Percentiles rank a stretch among this genome's conserved stretches.
Conservation (phyloP, 2,113 vertebrate species). For the Galbula dea region DNA sequence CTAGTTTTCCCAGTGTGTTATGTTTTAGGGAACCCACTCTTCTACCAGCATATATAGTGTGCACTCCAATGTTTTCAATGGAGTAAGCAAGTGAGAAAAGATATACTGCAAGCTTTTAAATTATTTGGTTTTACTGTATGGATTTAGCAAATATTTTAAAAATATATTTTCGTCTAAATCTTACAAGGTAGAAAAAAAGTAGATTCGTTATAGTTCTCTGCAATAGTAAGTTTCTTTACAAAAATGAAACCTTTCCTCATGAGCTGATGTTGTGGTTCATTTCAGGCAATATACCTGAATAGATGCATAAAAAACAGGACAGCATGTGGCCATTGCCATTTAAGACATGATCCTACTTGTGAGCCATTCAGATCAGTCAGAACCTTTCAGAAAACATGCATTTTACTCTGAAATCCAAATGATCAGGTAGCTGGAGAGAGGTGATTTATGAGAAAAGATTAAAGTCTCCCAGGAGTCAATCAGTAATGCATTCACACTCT, state of each 20-base stretch:
- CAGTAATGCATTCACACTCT: background rate
- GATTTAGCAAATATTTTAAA: background rate
- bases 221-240: background rate
- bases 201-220: background rate
- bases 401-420: slow-evolving; percentile 4
- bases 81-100: background rate
- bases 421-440: background rate
- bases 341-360: background rate
- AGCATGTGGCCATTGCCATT: background rate
- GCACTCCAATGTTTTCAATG: background rate
- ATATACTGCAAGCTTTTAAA: background rate
- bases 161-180: background rate
- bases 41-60: background rate
- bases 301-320: background rate
- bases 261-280: background rate
- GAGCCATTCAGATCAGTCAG: background rate
- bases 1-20: background rate
- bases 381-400: background rate
- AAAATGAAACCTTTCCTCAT: background rate
- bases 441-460: background rate
- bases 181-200: background rate
- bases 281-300: background rate
- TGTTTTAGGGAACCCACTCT: background rate
- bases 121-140: background rate
- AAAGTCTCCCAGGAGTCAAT: background rate